phyloP scores from a whole-genome alignment of 2,797 vertebrate species.

The Tympanoctomys barrerae region DNA sequence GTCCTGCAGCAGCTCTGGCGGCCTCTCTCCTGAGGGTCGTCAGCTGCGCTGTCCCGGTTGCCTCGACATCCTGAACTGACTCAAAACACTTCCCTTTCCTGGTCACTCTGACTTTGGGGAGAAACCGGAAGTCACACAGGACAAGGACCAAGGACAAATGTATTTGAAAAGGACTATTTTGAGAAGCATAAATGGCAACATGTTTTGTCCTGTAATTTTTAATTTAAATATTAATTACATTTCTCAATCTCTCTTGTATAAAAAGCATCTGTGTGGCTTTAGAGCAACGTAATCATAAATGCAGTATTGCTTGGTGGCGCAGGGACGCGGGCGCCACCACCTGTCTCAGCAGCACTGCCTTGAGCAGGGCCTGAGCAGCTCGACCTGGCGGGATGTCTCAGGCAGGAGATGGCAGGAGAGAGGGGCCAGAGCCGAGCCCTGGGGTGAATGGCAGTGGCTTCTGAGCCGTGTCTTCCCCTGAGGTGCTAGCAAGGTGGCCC shows the following conservation, averaged over 20 bases:
- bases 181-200: not conserved
- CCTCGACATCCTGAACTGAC: not conserved
- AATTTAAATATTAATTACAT: not conserved
- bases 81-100: not conserved
- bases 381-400: not conserved
- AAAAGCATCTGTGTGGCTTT: not conserved
- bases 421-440: not conserved
- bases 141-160: not conserved
- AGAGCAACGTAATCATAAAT: slow-evolving; percentile 1
- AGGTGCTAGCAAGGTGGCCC: not conserved
- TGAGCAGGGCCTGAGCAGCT: not conserved
- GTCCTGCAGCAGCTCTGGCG: not conserved
- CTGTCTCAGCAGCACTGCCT: not conserved
- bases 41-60: not conserved
- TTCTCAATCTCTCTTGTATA: not conserved
- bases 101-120: not conserved
- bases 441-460: not conserved
- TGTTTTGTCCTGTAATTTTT: not conserved
- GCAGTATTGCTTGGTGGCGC: not conserved
- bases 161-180: not conserved
- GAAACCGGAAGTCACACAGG: not conserved
- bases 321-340: not conserved
- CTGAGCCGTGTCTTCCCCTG: not conserved
- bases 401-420: not conserved
- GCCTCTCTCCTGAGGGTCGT: not conserved